Base-by-base conservation (phyloP, 2,797 vertebrate species). In the Triplophysa bombifrons region DNA sequence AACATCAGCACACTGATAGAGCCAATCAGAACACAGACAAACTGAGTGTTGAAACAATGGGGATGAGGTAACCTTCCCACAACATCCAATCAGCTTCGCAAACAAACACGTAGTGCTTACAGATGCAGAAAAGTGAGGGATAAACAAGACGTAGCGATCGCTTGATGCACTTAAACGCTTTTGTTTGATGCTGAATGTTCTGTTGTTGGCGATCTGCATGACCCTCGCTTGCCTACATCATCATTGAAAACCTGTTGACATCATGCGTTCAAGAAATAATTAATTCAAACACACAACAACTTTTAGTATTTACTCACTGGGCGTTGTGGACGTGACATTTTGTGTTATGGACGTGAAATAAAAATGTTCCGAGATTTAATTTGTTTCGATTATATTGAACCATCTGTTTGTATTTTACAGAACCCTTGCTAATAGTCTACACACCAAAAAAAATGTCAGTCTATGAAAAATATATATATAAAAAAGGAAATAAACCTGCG, bases 1-100 rank as follows among this genome's bases (percentile, higher is more conserved):
- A 71, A 80, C 72, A 82, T 83, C 81, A 30, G 68, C 53, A n/a
- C 22, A 72, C 41, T 41, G 81, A 84, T 79, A 81, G 20, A 63
- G 72, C 90, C 91, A 92, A 90, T 92, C 90, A 86, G 69, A 88
- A 84, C 77, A 46, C 51, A 58, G 51, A 51, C 70, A 76, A 64
- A 74, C 86, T 79, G 70, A 84, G 87, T 92, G 90, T 91, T 91
- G 91, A 92, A 90, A 92, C 77, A 73, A 87, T 84, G 72, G 80
- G 82, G 88, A 91, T 91, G 90, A 90, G 88, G 88, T 89, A 89
- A 92, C 88, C 81, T 10, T 41, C 85, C 87, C 68, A 82, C 88
- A 88, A n/a, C 38, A 72, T 22, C 27, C 51, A 74, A 69, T 72
- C 30, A 34, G 8, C 13, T 41, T 27, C 63, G 48, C 68, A 66